phyloP scores from a whole-genome alignment of 2,797 vertebrate species.

The Sitta carolinensis region DNA sequence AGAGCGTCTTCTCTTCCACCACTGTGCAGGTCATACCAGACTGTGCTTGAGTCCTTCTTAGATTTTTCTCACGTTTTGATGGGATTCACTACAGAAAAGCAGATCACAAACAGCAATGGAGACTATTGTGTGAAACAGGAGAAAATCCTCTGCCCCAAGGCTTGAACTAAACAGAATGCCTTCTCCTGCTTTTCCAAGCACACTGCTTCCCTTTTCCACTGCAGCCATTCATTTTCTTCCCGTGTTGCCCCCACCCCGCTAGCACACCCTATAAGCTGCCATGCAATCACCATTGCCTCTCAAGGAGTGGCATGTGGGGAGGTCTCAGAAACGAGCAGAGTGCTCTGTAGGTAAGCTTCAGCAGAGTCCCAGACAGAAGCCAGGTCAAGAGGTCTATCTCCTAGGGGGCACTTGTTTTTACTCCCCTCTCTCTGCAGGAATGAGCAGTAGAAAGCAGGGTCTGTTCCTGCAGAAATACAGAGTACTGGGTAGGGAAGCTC shows the following conservation, averaged over 20 bases:
- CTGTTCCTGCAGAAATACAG: neutral
- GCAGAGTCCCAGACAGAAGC: neutral
- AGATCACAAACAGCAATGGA: neutral
- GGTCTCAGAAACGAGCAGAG: neutral
- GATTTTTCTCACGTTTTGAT: neutral
- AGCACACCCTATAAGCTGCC: neutral
- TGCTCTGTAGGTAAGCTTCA: neutral
- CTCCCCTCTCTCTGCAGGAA: neutral
- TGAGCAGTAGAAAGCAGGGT: neutral
- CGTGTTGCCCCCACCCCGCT: accelerated
- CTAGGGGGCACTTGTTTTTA: neutral
- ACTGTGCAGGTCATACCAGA: neutral
- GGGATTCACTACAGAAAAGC: neutral
- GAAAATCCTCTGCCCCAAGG: neutral
- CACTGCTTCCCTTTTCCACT: accelerated
- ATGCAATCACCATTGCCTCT: neutral
- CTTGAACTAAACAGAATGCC: neutral
- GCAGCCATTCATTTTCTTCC: neutral
- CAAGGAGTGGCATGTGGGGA: neutral
- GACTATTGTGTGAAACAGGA: neutral
- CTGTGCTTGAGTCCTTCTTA: neutral
- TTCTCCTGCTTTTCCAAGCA: neutral
- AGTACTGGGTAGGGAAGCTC: neutral
- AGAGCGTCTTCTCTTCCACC: neutral
- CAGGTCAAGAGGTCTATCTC: neutral